phyloP scores from a whole-genome alignment of 2,797 vertebrate genomes.

The Tenualosa thibaudeaui region DNA sequence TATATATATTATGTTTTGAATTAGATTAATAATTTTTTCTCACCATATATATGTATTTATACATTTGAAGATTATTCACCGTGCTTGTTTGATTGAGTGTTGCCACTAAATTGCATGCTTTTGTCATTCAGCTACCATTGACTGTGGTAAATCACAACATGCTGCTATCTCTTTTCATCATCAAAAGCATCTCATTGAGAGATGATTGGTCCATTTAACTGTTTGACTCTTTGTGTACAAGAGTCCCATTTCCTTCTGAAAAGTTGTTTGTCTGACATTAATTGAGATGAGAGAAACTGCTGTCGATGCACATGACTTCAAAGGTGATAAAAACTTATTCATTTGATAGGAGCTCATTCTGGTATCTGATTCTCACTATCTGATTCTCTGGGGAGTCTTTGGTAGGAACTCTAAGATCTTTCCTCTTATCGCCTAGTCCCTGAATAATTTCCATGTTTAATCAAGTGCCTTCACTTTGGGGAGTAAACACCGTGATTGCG shows the following conservation, averaged over 20 bases:
- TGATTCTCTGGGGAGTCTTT: slow-evolving; percentile 8
- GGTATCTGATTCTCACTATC: slow-evolving; percentile 2
- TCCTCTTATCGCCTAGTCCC: background rate
- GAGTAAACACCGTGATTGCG: background rate
- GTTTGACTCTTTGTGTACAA: background rate
- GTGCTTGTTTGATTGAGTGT: slow-evolving; percentile 5
- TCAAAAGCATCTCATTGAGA: background rate
- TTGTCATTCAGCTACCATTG: background rate
- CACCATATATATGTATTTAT: too few species aligned
- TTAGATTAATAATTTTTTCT: too few species aligned
- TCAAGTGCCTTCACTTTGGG: slow-evolving; percentile 4
- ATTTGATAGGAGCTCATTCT: background rate
- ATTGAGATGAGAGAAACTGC: slow-evolving; percentile 33
- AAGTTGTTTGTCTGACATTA: slow-evolving; percentile 45
- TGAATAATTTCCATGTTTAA: slow-evolving; percentile 21
- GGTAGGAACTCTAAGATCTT: background rate
- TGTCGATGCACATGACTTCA: slow-evolving; percentile 2
- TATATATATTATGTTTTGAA: too few species aligned
- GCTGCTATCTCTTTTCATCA: background rate
- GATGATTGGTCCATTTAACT: background rate
- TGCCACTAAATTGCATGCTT: background rate
- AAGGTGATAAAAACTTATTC: slow-evolving; percentile 26
- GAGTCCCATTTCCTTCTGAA: slow-evolving; percentile 39
- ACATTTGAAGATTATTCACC: background rate
- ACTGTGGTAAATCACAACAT: background rate